Conservation (phyloP, 2,113 vertebrate genomes). For the Pandion haliaetus region DNA sequence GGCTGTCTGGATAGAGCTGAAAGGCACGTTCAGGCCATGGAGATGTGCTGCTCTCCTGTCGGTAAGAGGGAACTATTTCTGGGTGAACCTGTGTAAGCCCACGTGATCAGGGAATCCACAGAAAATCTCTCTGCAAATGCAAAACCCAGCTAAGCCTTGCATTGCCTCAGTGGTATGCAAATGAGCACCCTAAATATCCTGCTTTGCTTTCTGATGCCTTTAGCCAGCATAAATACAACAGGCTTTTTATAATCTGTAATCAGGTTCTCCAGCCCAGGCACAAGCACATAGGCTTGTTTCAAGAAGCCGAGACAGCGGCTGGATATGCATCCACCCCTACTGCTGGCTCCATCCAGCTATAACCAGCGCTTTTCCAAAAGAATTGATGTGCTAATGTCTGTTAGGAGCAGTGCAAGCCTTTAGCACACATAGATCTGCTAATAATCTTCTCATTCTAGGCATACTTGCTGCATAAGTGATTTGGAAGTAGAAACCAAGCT, state of each 20-base stretch:
- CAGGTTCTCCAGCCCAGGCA: neutral
- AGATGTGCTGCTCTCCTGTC: constrained; percentile 4
- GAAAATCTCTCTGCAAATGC: constrained; percentile 38
- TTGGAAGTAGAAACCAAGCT: constrained; percentile 25
- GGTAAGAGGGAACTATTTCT: neutral
- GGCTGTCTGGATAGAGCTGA: constrained; percentile 38
- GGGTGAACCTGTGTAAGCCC: constrained; percentile 1
- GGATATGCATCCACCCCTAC: neutral
- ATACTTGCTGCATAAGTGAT: constrained; percentile 1
- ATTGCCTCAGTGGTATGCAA: constrained; percentile 38
- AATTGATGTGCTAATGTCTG: neutral
- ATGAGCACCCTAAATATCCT: constrained; percentile 55
- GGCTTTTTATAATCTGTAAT: constrained; percentile 26
- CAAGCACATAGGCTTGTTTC: neutral
- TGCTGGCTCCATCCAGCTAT: neutral
- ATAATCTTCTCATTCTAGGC: neutral
- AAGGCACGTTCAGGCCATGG: constrained; percentile 6
- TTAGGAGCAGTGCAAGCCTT: neutral
- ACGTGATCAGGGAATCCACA: constrained; percentile 1
- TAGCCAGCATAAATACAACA: constrained; percentile 36
- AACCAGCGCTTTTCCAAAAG: neutral
- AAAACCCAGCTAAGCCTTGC: constrained; percentile 31
- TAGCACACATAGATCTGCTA: neutral
- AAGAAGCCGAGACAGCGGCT: neutral
- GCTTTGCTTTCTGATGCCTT: constrained; percentile 45